Base-by-base conservation (phyloP, 2,888 invertebrate species). In the Eupithecia subfuscata region DNA sequence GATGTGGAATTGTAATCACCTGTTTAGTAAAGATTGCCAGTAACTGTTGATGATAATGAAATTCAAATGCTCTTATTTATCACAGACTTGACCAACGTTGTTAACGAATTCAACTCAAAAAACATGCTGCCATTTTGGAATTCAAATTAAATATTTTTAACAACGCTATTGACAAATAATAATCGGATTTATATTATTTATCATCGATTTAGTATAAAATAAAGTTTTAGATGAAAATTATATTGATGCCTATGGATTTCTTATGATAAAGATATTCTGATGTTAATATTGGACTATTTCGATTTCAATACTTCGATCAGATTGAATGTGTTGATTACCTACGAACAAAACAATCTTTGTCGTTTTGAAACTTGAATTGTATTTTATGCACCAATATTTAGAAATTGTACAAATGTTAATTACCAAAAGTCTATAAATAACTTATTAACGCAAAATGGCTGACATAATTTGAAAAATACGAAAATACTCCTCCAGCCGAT, bases 31-130 rank as follows among this genome's bases (percentile, higher is more conserved):
- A 25, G 11, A 73, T 71, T 69, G 22, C 37, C 30, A 68, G 60
- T 40, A 52, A 48, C 63, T 12, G 25, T 60, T 22, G n/a, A 4
- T 78, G 52, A 76, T 75, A 34, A 68, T 68, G 12, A 43, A 73
- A 79, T 81, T 78, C 73, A 70, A 74, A 76, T 79, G 69, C 65
- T 76, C 73, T 74, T 75, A 75, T 78, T 78, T 76, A 80, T 76
- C 52, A 68, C 48, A 67, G 70, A 69, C 63, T 68, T 71, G 63
- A 76, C 69, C 74, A 65, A 74, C 22, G 69, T 60, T 68, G 40
- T 68, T 25, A 68, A 68, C 43, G 16, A 79, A 79, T 75, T 75
- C 69, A 25, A 73, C 45, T 69, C 45, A 70, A 77, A 73, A 70
- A 80, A 78, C 69, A 77, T 75, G 75, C 80, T 72, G 75, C 60